phyloP scores from a whole-genome alignment of 1,140 invertebrate genomes.

The Pachypeltis micranthus region DNA sequence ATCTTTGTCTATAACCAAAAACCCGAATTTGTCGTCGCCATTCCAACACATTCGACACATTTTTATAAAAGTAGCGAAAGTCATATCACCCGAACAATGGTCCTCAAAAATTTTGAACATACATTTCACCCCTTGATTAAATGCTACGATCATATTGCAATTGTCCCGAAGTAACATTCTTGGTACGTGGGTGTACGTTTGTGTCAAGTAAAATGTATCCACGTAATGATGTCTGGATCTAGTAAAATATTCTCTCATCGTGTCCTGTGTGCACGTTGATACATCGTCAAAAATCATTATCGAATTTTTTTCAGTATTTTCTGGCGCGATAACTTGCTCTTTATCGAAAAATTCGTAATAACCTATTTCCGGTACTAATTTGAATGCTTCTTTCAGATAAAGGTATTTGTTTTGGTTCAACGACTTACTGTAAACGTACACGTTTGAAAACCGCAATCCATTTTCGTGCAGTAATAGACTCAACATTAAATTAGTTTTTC shows the following conservation, averaged over 20 bases:
- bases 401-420: slow-evolving; percentile 30
- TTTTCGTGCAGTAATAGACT: slow-evolving; percentile 31
- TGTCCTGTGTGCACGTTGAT: slow-evolving; percentile 32
- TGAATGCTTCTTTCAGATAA: slow-evolving; percentile 25
- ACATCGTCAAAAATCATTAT: slow-evolving; percentile 35
- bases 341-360: slow-evolving; percentile 25
- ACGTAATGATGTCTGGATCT: slow-evolving; percentile 33
- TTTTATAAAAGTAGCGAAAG: slow-evolving; percentile 2
- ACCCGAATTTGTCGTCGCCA: slow-evolving; percentile 24
- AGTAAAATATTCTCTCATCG: slow-evolving; percentile 32
- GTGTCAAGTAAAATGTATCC: no score
- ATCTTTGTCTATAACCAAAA: slow-evolving; percentile 31
- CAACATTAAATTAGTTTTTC: slow-evolving; percentile 33
- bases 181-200: slow-evolving; percentile 32
- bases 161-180: slow-evolving; percentile 35
- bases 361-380: slow-evolving; percentile 24
- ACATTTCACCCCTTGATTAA: slow-evolving; percentile 11
- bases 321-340: slow-evolving; percentile 27
- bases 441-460: slow-evolving; percentile 32
- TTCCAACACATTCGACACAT: neutral
- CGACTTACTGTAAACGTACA: slow-evolving; percentile 31
- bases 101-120: slow-evolving; percentile 15
- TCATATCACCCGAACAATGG: slow-evolving; percentile 9
- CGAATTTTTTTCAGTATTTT: slow-evolving; percentile 28
- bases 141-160: slow-evolving; percentile 31